Evolutionary conservation across 2,888 invertebrate species (phyloP).

Genomic region (Ophioninae sp.): DNA sequence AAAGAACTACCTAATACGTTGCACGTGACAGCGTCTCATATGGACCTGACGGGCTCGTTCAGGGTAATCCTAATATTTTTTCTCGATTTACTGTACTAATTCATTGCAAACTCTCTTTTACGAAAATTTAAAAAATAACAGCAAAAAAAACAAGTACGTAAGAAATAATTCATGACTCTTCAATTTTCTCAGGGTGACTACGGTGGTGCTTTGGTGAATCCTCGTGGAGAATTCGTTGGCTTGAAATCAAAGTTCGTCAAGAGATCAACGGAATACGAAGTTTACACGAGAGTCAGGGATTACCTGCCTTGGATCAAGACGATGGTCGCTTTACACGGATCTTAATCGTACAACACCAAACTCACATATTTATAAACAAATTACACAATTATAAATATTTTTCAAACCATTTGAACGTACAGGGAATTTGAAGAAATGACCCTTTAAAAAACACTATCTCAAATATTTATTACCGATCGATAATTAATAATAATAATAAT

Average conservation of each 20-base stretch:
- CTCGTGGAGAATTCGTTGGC: slow-evolving; percentile 50
- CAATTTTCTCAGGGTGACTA: slow-evolving; percentile 61
- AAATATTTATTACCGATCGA: too few relatives aligned
- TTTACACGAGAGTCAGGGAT: slow-evolving; percentile 47
- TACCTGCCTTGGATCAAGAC: slow-evolving; percentile 59
- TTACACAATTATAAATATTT: not conserved
- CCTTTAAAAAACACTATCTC: not conserved
- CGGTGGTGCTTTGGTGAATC: slow-evolving; percentile 55
- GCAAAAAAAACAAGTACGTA: too few relatives aligned
- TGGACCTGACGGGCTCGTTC: slow-evolving; percentile 58
- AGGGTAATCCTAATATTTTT: slow-evolving; percentile 38
- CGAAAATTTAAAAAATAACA: not conserved
- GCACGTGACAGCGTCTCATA: slow-evolving; percentile 38
- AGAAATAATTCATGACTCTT: too few relatives aligned
- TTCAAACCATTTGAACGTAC: not conserved
- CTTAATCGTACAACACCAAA: slow-evolving; percentile 8
- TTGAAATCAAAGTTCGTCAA: slow-evolving; percentile 54
- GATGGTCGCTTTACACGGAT: slow-evolving; percentile 55
- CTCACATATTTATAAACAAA: not conserved
- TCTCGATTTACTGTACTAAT: not conserved
- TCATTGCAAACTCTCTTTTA: not conserved
- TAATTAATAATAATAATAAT: too few relatives aligned
- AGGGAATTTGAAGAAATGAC: not conserved
- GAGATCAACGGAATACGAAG: slow-evolving; percentile 50
- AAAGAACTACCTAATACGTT: slow-evolving; percentile 51